A percentile compares a stretch with the other conserved stretches of the same genome.
Conservation (phyloP, 2,113 vertebrate genomes). For the Alces alces region DNA sequence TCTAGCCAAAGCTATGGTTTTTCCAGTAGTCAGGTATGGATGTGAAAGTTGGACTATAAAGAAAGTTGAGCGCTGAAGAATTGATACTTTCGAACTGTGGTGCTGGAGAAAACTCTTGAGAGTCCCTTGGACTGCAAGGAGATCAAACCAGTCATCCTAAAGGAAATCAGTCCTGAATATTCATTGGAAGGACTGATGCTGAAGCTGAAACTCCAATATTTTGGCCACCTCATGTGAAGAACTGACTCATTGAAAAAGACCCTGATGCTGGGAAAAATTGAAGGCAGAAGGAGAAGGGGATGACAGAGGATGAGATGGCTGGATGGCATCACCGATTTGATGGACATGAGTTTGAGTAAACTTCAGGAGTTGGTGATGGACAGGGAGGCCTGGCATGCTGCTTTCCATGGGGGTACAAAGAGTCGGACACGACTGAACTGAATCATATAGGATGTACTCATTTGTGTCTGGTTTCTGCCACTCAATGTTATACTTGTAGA, state of each 20-base stretch:
- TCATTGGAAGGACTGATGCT: not conserved
- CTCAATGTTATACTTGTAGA: not conserved
- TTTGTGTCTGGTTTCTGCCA: not conserved
- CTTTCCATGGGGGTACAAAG: not conserved
- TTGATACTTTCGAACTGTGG: not conserved
- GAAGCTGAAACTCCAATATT: not conserved
- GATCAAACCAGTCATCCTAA: not conserved
- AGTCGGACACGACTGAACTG: fast-evolving
- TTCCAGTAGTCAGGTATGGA: not conserved
- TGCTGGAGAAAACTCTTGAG: not conserved
- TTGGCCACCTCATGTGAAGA: not conserved
- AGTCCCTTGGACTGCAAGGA: not conserved
- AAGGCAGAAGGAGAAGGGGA: not conserved
- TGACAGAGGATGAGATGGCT: not conserved
- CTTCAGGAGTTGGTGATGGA: not conserved
- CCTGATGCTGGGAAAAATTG: not conserved
- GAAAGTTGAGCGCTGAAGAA: not conserved
- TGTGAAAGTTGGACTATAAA: not conserved
- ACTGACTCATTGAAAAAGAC: not conserved
- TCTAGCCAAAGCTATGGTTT: not conserved
- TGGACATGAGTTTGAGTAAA: not conserved
- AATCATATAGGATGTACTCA: not conserved
- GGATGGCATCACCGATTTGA: not conserved
- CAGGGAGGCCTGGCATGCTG: not conserved
- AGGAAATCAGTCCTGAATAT: not conserved